phyloP scores from a whole-genome alignment of 2,113 vertebrate species.

The Apodemus sylvaticus region DNA sequence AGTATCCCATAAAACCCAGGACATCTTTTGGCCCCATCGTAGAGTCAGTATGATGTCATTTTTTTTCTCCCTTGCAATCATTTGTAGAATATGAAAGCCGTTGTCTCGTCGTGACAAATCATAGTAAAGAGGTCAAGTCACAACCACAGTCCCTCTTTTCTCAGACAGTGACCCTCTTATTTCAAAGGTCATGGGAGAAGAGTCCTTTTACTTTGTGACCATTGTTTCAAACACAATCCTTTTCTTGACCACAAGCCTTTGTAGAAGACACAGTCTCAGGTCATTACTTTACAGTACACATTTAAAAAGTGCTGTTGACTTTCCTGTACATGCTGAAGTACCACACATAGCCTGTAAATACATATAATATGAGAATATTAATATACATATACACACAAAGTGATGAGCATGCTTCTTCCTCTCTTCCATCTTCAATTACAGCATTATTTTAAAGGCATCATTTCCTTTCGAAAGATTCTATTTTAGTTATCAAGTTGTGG shows the following conservation, averaged over 20 bases:
- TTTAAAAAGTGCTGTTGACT: not conserved
- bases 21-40: not conserved
- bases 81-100: conserved; percentile 48
- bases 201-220: conserved; percentile 61
- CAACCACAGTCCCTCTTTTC: conserved; percentile 59
- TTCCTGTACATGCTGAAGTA: not conserved
- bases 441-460: not conserved
- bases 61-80: conserved; percentile 55
- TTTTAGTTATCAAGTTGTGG: not conserved
- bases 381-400: not conserved
- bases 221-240: conserved; percentile 57
- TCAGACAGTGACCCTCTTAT: conserved; percentile 68
- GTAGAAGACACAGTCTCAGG: not conserved
- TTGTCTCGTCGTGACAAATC: conserved; percentile 68
- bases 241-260: conserved; percentile 55
- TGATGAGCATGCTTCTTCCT: no score
- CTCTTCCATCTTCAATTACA: not conserved
- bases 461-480: not conserved
- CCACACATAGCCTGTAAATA: not conserved
- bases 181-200: conserved; percentile 80
- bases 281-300: not conserved
- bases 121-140: conserved; percentile 67
- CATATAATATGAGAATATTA: not conserved
- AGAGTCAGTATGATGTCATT: conserved; percentile 37
- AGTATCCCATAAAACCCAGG: not conserved